Conservation (phyloP, 2,888 invertebrate species). For the Uropetala carovei region DNA sequence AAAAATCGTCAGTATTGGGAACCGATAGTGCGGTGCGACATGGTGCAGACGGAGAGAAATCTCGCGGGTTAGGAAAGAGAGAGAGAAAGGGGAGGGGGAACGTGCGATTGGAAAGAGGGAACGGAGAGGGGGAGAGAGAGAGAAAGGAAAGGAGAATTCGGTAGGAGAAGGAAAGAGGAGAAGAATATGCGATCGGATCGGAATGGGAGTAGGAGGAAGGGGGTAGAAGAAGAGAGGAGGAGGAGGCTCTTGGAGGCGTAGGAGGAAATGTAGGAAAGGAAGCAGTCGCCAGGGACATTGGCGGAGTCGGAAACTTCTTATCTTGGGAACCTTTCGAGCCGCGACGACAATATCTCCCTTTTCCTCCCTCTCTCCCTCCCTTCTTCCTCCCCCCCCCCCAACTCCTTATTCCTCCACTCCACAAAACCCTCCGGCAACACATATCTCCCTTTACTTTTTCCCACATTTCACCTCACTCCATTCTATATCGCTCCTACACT, state of each 20-base stretch:
- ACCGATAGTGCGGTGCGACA: conserved; percentile 36
- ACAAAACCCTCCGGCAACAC: background rate
- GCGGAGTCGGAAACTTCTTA: conserved; percentile 30
- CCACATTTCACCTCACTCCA: background rate
- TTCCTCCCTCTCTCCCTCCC: background rate
- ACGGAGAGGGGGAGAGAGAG: background rate
- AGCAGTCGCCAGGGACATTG: conserved; percentile 23
- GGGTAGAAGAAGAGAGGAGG: background rate
- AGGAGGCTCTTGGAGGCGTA: background rate
- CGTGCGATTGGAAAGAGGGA: background rate
- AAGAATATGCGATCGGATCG: too few relatives aligned
- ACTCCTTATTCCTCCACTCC: background rate
- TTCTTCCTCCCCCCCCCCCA: background rate
- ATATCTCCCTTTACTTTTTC: background rate
- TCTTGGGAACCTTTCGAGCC: conserved; percentile 26
- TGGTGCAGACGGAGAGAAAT: conserved; percentile 34
- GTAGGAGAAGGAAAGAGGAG: background rate
- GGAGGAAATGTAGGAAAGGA: background rate
- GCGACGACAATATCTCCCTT: conserved; percentile 15
- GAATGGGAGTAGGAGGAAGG: conserved; percentile 17
- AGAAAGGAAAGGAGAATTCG: background rate
- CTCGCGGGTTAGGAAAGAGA: background rate
- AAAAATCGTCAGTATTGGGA: conserved; percentile 54
- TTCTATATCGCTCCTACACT: background rate
- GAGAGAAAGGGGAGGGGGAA: conserved; percentile 20